phyloP scores from a whole-genome alignment of 1,140 invertebrate genomes.

The Lucilia cuprina region DNA sequence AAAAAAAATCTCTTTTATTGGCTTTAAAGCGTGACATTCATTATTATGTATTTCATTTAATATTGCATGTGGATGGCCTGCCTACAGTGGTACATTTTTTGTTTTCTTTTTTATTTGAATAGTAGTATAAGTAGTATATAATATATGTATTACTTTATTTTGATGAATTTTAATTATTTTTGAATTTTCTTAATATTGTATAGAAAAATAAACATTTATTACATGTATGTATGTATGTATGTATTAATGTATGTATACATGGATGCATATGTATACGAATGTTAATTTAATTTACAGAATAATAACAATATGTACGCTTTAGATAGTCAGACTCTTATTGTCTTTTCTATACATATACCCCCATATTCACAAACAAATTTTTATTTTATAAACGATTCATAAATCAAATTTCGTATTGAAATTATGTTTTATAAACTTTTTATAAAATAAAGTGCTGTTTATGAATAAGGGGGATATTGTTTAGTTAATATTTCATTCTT shows the following conservation, averaged over 20 bases:
- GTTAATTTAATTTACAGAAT: not conserved
- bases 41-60: not conserved
- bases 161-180: not conserved
- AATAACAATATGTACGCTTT: not conserved
- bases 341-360: too few species aligned
- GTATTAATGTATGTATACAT: not conserved
- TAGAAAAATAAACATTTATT: conserved; percentile 15
- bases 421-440: too few species aligned
- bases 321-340: too few species aligned
- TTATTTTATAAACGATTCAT: too few species aligned
- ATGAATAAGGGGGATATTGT: too few species aligned
- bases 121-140: conserved; percentile 3
- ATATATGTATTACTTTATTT: conserved; percentile 1
- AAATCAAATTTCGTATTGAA: too few species aligned
- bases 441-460: too few species aligned
- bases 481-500: too few species aligned
- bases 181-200: not conserved
- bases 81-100: conserved; percentile 11
- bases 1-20: conserved; percentile 31
- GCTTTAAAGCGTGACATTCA: conserved; percentile 35
- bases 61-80: conserved; percentile 29
- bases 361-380: too few species aligned
- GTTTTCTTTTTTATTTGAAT: not conserved
- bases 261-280: not conserved
- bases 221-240: not conserved